A percentile compares a stretch with the other conserved stretches of the same genome.
phyloP scores from a whole-genome alignment of 2,797 vertebrate species.

The Enteromius radiatus region DNA sequence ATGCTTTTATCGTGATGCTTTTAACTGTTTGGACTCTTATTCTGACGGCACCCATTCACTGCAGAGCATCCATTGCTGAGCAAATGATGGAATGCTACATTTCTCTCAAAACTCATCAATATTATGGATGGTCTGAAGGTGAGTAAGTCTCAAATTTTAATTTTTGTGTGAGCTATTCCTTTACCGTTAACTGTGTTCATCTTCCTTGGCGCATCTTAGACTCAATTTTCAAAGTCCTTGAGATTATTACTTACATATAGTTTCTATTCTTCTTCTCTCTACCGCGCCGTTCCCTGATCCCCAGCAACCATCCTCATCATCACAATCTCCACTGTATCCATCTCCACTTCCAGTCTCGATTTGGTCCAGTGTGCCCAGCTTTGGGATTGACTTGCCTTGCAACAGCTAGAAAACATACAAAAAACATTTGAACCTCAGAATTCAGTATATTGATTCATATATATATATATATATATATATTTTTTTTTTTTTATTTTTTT shows the following conservation, averaged over 20 bases:
- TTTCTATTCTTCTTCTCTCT: conserved; percentile 68
- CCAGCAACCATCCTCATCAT: conserved; percentile 87
- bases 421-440: background rate
- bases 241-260: conserved; percentile 28
- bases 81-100: background rate
- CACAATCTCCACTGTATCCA: conserved; percentile 85
- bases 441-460: background rate
- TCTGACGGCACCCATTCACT: background rate
- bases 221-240: background rate
- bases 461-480: no score
- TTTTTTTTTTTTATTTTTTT: no score
- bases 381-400: conserved; percentile 83
- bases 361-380: conserved; percentile 78
- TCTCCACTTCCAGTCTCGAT: conserved; percentile 84
- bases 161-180: background rate
- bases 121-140: background rate
- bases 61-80: background rate
- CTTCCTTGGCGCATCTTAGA: background rate
- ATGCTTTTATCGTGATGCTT: background rate
- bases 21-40: background rate
- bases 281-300: conserved; percentile 83
- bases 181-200: background rate
- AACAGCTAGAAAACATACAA: conserved; percentile 74
- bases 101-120: background rate
- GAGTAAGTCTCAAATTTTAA: background rate